Evolutionary conservation across 2,797 vertebrate species (phyloP), one percentile per base, ranked within the genome.

Genomic region (Oreortyx pictus): DNA sequence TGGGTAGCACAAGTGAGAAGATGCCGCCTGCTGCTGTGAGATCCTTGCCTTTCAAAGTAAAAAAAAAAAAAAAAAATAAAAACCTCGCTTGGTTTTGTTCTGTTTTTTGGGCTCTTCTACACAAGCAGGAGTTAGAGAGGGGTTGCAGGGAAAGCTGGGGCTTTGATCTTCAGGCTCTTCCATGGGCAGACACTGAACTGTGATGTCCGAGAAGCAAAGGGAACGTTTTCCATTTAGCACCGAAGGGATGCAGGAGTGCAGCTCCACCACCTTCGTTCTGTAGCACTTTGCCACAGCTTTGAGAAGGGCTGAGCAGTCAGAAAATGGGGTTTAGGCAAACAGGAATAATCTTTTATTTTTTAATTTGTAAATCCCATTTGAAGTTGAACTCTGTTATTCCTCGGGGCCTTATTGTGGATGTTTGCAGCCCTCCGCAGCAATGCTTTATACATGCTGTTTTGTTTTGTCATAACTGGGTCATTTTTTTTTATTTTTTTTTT

Each of bases 391-490:
- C 79, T 88, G 54, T 47, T 44, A 13, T 39, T 95, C 91, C 92
- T 5, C 3, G 62, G 89, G 87, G 89, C 66, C 67, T 56, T 33
- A 74, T 8, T 80, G 91, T 60, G 87, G 87, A 41, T 78, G 82
- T 72, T 86, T 17, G 4, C 1, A 43, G 85, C 60, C 60, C 68
- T 83, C 73, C n/a, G 70, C 79, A 14, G 76, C 0, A 1, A 49
- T 19, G 82, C 92, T 29, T 54, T 66, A 19, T 23, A 59, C 11
- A 3, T 1, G 70, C 82, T 86, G 89, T n/a, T 83, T 81, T 2
- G 2, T 73, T 94, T 81, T 94, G 93, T 95, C 89, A 39, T 81
- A 96, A 95, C 87, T 92, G 92, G 96, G 96, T 93, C 95, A 78
- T 35, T 11, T 61, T 46, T 33, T 33, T 74, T 46, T 44, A 49